phyloP scores from a whole-genome alignment of 92 coral and sea anemone genomes.

The Micromussa lordhowensis region DNA sequence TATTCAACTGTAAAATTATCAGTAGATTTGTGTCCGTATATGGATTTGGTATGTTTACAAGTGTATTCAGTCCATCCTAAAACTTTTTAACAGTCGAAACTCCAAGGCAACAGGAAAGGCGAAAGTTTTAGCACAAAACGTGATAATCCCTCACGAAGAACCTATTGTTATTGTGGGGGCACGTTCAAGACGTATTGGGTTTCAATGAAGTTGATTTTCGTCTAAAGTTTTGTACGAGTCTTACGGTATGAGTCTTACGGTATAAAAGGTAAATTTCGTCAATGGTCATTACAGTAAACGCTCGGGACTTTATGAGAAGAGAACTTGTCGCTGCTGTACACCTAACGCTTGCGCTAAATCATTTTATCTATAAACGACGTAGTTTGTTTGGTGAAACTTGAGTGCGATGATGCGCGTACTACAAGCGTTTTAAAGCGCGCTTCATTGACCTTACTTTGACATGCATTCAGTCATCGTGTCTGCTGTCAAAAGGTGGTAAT shows the following conservation, averaged over 20 bases:
- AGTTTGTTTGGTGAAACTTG: constrained; percentile 15
- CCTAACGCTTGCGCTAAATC: neutral
- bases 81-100: neutral
- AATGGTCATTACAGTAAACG: neutral
- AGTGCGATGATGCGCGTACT: constrained; percentile 6
- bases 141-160: constrained; percentile 2
- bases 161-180: neutral
- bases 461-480: constrained; percentile 2
- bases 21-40: neutral
- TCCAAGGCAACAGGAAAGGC: neutral
- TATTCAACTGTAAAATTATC: neutral
- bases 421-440: neutral
- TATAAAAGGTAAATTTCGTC: neutral
- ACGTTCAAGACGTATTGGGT: constrained; percentile 3
- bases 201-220: constrained; percentile 6
- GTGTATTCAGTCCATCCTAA: neutral
- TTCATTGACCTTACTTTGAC: constrained; percentile 15
- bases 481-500: constrained; percentile 12
- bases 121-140: constrained; percentile 15
- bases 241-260: neutral
- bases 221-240: neutral
- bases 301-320: neutral
- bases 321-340: neutral
- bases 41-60: neutral
- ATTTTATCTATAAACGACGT: constrained; percentile 23